Percentiles rank a stretch among this genome's conserved stretches.
Conservation (phyloP, 2,113 vertebrate genomes). For the Scophthalmus maximus region DNA sequence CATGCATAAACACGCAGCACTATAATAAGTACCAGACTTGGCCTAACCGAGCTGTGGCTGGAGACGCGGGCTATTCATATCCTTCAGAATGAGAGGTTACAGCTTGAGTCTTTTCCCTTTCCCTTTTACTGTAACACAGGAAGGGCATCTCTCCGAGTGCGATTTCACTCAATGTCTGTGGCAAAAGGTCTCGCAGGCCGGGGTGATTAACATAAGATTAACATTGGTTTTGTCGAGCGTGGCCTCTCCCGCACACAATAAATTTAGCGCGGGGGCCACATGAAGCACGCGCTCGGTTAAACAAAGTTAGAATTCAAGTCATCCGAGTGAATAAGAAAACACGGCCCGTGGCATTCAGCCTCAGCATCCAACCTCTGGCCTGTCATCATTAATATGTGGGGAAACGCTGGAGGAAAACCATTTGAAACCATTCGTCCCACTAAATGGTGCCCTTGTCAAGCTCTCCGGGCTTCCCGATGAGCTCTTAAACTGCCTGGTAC, state of each 20-base stretch:
- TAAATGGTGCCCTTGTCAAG: conserved; percentile 74
- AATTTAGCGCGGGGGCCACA: conserved; percentile 34
- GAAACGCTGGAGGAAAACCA: conserved; percentile 74
- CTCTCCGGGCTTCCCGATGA: conserved; percentile 61
- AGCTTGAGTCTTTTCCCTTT: conserved; percentile 63
- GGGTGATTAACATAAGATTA: conserved; percentile 65
- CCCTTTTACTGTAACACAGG: conserved; percentile 62
- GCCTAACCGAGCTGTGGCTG: conserved; percentile 82
- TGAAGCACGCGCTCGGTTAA: conserved; percentile 29
- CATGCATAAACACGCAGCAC: conserved; percentile 78
- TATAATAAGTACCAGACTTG: conserved; percentile 86
- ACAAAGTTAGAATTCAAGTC: conserved; percentile 51
- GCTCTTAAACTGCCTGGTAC: conserved; percentile 70
- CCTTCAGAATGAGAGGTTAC: conserved; percentile 83
- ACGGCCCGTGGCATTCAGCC: conserved; percentile 10
- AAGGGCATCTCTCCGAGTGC: conserved; percentile 62
- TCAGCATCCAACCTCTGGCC: conserved; percentile 38
- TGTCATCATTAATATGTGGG: conserved; percentile 74
- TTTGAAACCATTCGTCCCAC: conserved; percentile 76
- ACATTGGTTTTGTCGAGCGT: conserved; percentile 46
- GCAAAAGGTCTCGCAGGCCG: conserved; percentile 36
- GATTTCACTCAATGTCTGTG: conserved; percentile 44
- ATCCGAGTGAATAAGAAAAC: conserved; percentile 60
- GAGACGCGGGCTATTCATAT: conserved; percentile 85
- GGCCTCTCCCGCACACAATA: conserved; percentile 11